Evolutionary conservation across 2,888 invertebrate species (phyloP).

Genomic region (Oxytorus armatus): DNA sequence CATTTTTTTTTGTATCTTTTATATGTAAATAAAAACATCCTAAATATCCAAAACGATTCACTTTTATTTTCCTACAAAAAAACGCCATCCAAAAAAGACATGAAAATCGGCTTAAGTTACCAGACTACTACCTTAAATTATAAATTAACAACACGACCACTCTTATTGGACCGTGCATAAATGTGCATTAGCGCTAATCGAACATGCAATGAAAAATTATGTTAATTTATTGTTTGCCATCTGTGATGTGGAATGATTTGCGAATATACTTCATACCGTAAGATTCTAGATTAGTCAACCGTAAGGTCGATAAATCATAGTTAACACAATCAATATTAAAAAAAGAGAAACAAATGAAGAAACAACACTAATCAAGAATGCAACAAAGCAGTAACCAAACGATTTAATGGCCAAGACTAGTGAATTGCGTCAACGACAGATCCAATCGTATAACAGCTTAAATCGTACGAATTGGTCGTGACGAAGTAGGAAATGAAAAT

Average conservation of each 20-base stretch:
- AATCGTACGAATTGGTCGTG: slow-evolving; percentile 8
- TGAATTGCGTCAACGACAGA: slow-evolving; percentile 3
- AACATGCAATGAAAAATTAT: slow-evolving; percentile 41
- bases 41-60: too few species aligned
- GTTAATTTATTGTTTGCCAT: neutral
- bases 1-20: too few species aligned
- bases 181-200: slow-evolving; percentile 23
- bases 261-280: neutral
- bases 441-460: slow-evolving; percentile 7
- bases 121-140: neutral
- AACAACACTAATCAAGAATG: slow-evolving; percentile 5
- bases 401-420: slow-evolving; percentile 7
- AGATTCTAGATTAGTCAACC: neutral
- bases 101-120: too few species aligned
- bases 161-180: slow-evolving; percentile 11
- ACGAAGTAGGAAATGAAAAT: neutral
- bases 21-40: too few species aligned
- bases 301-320: neutral
- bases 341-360: slow-evolving; percentile 1
- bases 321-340: neutral
- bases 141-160: neutral
- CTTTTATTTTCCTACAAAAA: too few species aligned
- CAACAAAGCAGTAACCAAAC: slow-evolving; percentile 3
- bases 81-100: too few species aligned
- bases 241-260: slow-evolving; percentile 7